Evolutionary conservation across 2,888 invertebrate species (phyloP), one percentile per base, ranked within the genome.

Genomic region (Brenthis ino): DNA sequence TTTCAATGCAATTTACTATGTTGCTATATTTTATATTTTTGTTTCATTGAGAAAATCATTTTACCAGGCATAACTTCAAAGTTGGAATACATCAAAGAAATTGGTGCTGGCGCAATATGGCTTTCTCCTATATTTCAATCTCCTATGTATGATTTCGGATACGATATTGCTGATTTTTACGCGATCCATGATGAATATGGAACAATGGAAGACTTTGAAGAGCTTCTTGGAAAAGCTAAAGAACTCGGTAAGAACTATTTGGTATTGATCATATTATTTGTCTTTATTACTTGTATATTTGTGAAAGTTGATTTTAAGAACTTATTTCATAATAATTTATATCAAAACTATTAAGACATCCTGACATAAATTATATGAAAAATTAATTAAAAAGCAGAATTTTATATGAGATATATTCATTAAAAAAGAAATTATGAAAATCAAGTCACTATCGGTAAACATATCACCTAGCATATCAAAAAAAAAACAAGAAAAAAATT

Each of bases 131-230:
- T 97, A 76, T 93, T 89, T 76, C 89, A 93, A 73, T 96, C 96
- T 0, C 96, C 97, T 0, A 96, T 96, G 96, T 94, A 94, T 13
- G 97, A 97, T 82, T 96, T 96, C 80, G 97, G 97, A 2, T 97
- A 97, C 77, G 97, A 97, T 79, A 95, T 97, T 69, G 90, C 95
- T 0, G 94, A 96, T 82, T 96, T 95, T 80, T 94, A 91, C 24
- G 94, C 91, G 3, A 94, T 97, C 48, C 96, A 97, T 64, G 93
- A 95, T 3, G 93, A 95, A 63, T 97, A 95, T 79, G 97, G 97
- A 2, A 95, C 94, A 0, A 94, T 97, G 93, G 89, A 92, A 14
- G 96, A 97, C 81, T 96, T 97, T 74, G 94, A 95, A 48, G 86
- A 85, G 33, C 83, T 96, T 11, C 78, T 95, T 1, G 78, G 77